Conservation (phyloP, 1,140 invertebrate genomes). For the Drosophila nigromelanica region DNA sequence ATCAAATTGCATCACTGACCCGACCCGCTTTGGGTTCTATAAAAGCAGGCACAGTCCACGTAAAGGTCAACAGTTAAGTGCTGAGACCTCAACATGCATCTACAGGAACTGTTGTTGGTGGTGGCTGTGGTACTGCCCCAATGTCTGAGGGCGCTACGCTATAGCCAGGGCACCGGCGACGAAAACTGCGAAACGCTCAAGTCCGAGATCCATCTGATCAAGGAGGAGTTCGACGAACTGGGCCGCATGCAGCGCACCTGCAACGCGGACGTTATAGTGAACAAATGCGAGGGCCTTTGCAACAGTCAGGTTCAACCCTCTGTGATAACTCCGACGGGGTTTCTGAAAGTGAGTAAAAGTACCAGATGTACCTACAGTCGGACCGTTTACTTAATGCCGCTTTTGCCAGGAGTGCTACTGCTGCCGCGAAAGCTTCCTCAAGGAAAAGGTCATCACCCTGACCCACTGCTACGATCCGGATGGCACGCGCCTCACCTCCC, state of each 20-base stretch:
- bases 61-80: slow-evolving; percentile 45
- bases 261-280: slow-evolving; percentile 93
- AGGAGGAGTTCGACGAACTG: slow-evolving; percentile 94
- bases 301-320: slow-evolving; percentile 95
- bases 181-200: slow-evolving; percentile 91
- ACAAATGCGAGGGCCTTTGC: slow-evolving; percentile 95
- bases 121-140: slow-evolving; percentile 65
- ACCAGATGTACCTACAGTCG: background rate
- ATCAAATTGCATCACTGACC: slow-evolving; percentile 40
- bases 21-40: slow-evolving; percentile 30
- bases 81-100: slow-evolving; percentile 54
- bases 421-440: slow-evolving; percentile 93
- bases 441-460: slow-evolving; percentile 91
- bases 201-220: slow-evolving; percentile 91
- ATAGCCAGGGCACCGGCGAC: slow-evolving; percentile 83
- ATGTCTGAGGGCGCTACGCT: slow-evolving; percentile 63
- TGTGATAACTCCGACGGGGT: slow-evolving; percentile 93
- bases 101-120: slow-evolving; percentile 62
- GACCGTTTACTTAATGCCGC: too few species aligned
- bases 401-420: slow-evolving; percentile 92
- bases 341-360: slow-evolving; percentile 90
- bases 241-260: slow-evolving; percentile 92
- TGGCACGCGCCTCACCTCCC: slow-evolving; percentile 89
- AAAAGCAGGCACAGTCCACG: slow-evolving; percentile 35
- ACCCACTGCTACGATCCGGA: slow-evolving; percentile 94